These are phyloP conservation scores for Spisula solida DNA, from an alignment of 2,888 invertebrate genomes.

Conservation along the genomic window DNA sequence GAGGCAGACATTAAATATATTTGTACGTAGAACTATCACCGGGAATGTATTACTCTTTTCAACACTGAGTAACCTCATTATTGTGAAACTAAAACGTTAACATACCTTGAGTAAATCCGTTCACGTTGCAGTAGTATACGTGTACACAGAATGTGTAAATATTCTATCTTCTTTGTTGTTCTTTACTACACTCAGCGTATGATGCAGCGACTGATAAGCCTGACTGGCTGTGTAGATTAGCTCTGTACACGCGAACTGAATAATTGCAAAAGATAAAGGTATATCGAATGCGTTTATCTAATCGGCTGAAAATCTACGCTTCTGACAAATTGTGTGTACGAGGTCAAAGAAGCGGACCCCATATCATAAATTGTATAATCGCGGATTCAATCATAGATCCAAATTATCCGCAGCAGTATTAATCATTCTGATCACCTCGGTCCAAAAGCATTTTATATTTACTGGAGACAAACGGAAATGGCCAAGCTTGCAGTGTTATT, in stretches of 20 bases:
- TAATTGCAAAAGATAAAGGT: background rate
- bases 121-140: background rate
- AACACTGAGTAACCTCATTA: background rate
- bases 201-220: conserved; percentile 6
- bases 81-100: background rate
- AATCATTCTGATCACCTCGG: background rate
- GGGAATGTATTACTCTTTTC: background rate
- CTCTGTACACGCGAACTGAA: background rate
- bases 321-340: background rate
- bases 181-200: background rate
- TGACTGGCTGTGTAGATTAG: background rate
- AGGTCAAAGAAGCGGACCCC: too few species aligned
- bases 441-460: too few species aligned
- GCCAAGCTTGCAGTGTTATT: too few species aligned
- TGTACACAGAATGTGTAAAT: background rate
- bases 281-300: background rate
- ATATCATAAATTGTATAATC: too few species aligned
- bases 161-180: background rate
- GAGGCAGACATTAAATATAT: background rate
- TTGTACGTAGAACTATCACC: background rate
- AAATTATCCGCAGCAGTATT: too few species aligned
- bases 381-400: too few species aligned
- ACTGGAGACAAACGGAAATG: too few species aligned
- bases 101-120: background rate
- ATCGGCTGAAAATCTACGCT: background rate